These are phyloP conservation scores for Oxygymnocypris stewartii DNA, from an alignment of 2,113 vertebrate species.

Conservation along the genomic window DNA sequence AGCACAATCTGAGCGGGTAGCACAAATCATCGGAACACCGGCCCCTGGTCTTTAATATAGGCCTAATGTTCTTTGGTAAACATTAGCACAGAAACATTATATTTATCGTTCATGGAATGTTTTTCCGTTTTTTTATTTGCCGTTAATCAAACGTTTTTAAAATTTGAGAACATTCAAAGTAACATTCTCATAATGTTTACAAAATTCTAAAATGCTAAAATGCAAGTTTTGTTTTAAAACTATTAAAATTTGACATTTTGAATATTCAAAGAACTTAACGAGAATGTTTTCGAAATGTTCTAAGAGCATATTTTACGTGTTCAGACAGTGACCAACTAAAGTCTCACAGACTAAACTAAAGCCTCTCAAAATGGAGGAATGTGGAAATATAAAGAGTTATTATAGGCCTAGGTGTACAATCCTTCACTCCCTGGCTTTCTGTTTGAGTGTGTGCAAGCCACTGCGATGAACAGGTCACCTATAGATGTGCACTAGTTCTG, in stretches of 20 bases:
- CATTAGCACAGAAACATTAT: neutral
- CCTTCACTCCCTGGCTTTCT: neutral
- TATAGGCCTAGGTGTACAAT: neutral
- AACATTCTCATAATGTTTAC: no score
- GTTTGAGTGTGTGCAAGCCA: neutral
- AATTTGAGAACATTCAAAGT: no score
- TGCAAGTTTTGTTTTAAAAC: no score
- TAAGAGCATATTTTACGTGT: neutral
- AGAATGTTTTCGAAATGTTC: neutral
- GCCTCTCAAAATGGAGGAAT: neutral
- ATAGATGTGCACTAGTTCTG: neutral
- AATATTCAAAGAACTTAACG: neutral
- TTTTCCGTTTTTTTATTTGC: no score
- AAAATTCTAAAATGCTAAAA: no score
- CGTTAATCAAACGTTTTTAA: no score
- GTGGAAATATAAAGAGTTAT: neutral
- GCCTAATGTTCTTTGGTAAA: neutral
- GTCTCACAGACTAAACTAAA: neutral
- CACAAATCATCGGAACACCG: no score
- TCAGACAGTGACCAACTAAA: neutral
- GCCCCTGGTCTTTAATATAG: no score
- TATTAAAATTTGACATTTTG: neutral
- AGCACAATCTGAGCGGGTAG: no score
- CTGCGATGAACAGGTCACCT: neutral
- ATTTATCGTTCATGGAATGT: no score